Percentiles rank a stretch among this genome's conserved stretches.
Conservation (phyloP, 1,140 invertebrate genomes). For the Papilio xuthus region DNA sequence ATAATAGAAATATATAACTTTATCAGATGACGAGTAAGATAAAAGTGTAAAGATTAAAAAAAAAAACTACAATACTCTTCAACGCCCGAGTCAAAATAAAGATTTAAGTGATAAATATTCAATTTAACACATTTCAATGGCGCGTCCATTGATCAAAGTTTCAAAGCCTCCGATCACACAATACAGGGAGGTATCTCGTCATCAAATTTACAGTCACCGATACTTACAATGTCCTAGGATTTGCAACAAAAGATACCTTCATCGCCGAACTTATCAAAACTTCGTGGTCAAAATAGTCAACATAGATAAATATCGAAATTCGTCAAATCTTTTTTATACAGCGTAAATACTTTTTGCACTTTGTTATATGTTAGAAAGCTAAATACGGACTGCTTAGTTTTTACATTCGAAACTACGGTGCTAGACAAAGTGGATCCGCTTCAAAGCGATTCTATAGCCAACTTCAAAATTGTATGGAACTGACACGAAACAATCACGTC, state of each 20-base stretch:
- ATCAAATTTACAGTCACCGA: conserved; percentile 33
- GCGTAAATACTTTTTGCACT: not conserved
- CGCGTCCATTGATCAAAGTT: conserved; percentile 43
- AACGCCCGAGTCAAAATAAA: conserved; percentile 30
- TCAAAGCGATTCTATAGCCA: no score
- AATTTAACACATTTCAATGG: conserved; percentile 30
- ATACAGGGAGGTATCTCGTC: conserved; percentile 29
- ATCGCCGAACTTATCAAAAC: conserved; percentile 26
- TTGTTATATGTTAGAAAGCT: not conserved
- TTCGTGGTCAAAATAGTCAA: conserved; percentile 42
- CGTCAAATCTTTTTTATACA: not conserved
- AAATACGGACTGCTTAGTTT: no score
- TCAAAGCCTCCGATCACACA: conserved; percentile 49
- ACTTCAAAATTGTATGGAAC: no score
- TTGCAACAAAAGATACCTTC: conserved; percentile 33
- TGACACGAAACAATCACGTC: no score
- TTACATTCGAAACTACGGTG: no score
- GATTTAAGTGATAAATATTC: conserved; percentile 31
- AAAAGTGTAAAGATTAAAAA: conserved; percentile 5
- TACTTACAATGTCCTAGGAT: conserved; percentile 29
- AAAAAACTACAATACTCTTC: conserved; percentile 31
- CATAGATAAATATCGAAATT: conserved; percentile 5
- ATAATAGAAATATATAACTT: not conserved
- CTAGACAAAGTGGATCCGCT: no score
- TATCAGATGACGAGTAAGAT: not conserved